A percentile compares a stretch with the other conserved stretches of the same genome.
phyloP scores from a whole-genome alignment of 2,888 invertebrate genomes.

The Zygogramma bicolorata region DNA sequence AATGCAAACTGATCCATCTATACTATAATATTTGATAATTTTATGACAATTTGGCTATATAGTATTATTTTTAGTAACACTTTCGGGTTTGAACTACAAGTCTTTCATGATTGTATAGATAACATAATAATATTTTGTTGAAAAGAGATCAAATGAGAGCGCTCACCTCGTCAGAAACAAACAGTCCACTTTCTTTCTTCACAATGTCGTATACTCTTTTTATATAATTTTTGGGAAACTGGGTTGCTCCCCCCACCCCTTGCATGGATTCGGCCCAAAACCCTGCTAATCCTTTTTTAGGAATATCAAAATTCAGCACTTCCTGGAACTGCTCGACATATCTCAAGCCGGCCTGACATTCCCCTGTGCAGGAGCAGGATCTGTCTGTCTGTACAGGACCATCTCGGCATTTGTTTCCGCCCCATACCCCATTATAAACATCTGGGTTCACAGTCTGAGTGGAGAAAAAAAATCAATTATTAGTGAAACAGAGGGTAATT shows the following conservation, averaged over 20 bases:
- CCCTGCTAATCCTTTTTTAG: constrained; percentile 84
- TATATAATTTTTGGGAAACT: constrained; percentile 90
- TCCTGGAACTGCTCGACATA: constrained; percentile 89
- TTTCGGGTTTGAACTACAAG: no score
- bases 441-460: constrained; percentile 92
- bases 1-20: no score
- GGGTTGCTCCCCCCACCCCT: constrained; percentile 94
- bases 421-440: constrained; percentile 91
- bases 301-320: constrained; percentile 81
- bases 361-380: constrained; percentile 74
- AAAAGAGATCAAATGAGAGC: no score
- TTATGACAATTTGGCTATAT: no score
- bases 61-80: no score
- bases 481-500: no score
- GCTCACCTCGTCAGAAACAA: constrained; percentile 91
- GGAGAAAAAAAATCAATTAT: constrained; percentile 34
- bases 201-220: constrained; percentile 84
- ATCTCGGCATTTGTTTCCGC: constrained; percentile 89
- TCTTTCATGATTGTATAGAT: no score
- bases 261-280: constrained; percentile 97
- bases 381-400: constrained; percentile 82
- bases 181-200: constrained; percentile 86
- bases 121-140: no score
- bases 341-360: constrained; percentile 80
- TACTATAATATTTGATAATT: no score